Evolutionary conservation across 1,140 invertebrate genomes (phyloP).

Genomic region (Drosophila nebulosa): DNA sequence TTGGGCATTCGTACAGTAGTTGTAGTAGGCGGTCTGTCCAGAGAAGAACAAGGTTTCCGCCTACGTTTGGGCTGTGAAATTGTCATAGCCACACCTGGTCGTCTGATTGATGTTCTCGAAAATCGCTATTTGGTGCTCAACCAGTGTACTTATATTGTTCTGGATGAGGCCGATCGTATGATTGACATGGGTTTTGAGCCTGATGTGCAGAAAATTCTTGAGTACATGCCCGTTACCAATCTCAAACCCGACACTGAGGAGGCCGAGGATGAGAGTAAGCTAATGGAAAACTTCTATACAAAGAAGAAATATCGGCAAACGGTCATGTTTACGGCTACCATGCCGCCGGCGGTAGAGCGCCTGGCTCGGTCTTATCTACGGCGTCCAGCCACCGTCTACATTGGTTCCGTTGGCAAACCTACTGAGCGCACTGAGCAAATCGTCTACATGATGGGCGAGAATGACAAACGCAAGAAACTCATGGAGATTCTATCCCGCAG

Average conservation of each 20-base stretch:
- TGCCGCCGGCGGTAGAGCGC: constrained; percentile 98
- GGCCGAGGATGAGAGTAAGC: constrained; percentile 95
- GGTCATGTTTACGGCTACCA: constrained; percentile 99
- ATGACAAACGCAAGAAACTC: constrained; percentile 95
- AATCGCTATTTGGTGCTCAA: constrained; percentile 98
- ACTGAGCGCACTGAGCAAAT: constrained; percentile 99
- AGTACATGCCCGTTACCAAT: constrained; percentile 99
- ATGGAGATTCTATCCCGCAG: constrained; percentile 92
- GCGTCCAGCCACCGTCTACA: constrained; percentile 98
- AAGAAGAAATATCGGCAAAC: constrained; percentile 99
- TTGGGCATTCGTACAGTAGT: constrained; percentile 98
- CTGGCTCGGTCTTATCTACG: constrained; percentile 96
- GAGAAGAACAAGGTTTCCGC: constrained; percentile 99
- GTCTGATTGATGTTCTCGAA: constrained; percentile 99
- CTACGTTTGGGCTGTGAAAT: constrained; percentile 99
- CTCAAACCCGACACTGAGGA: constrained; percentile 99
- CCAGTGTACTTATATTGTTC: constrained; percentile 96
- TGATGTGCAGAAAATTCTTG: constrained; percentile 98
- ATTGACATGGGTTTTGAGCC: constrained; percentile 99
- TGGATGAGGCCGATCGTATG: constrained; percentile 98
- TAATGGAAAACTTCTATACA: constrained; percentile 97
- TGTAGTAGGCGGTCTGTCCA: constrained; percentile 97
- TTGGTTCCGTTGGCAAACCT: constrained; percentile 98
- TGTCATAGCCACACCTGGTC: constrained; percentile 99
- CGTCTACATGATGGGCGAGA: constrained; percentile 96